Base-by-base conservation (phyloP, 2,888 invertebrate species). In the Cremastinae sp. region DNA sequence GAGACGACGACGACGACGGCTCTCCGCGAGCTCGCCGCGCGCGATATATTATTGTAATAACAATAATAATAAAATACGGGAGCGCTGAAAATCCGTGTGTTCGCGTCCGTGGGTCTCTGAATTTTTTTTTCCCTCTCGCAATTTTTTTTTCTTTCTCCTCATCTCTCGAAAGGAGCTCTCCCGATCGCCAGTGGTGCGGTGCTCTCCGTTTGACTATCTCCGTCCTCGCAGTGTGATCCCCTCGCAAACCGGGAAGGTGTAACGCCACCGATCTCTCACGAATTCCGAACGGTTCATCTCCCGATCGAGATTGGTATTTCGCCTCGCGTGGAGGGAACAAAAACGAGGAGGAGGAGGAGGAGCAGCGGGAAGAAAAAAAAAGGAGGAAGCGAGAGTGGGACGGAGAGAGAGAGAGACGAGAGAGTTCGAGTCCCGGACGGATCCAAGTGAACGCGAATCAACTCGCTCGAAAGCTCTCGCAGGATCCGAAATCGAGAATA, bases 281-380 rank as follows among this genome's bases (percentile, higher is more conserved):
- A 70, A 74, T 74, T 74, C 74, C 74, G 69, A 58, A 74, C 62
- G 74, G 69, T 74, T 62, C 74, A 62, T 69, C 61, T 56, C 41
- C 20, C 41, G 58, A 58, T 58, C 41, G 58, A 58, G 58, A 41
- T 58, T 43, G 18, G 37, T 58, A 58, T 58, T 58, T 58, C 41
- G 18, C 39, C 58, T 58, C 41, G 58, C 66, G 37, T 51, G 56
- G 47, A 41, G 58, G 35, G 68, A 68, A 39, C 22, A 12, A 37
- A 49, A n/a, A 14, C 35, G 14, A 5, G 35, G 41, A 39, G 41
- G 1, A 39, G 41, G 39, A 58, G 10, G n/a, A 58, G 35, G 14
- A 4, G 12, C 22, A 20, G 14, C 9, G 41, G 41, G 58, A 68
- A 22, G 49, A 49, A 55, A 41, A 51, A 35, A 73, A 68, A 39